Conservation (phyloP, 2,888 invertebrate species). For the Prosapia bicincta region DNA sequence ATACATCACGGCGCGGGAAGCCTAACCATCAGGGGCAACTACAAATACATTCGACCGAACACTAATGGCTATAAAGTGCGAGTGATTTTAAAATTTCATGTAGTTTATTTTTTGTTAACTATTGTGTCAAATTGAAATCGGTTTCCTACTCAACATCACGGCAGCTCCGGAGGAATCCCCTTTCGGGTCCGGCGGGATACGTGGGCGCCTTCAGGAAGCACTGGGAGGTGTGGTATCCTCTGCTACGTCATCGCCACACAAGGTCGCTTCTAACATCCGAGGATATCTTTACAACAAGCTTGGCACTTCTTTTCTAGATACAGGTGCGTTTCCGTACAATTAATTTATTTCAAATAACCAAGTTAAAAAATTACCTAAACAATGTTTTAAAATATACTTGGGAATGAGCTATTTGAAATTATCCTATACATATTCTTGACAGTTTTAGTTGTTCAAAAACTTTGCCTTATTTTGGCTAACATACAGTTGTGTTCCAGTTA, state of each 20-base stretch:
- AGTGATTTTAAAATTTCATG: not conserved
- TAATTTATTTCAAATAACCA: too few relatives aligned
- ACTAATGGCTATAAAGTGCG: not conserved
- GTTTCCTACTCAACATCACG: not conserved
- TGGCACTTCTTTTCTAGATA: constrained; percentile 29
- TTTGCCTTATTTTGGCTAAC: too few relatives aligned
- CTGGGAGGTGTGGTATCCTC: constrained; percentile 31
- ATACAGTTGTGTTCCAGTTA: too few relatives aligned
- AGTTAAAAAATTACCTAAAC: too few relatives aligned
- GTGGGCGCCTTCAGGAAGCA: constrained; percentile 20
- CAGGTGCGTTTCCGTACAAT: too few relatives aligned
- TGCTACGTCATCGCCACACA: constrained; percentile 55
- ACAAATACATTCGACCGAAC: not conserved
- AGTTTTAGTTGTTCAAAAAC: too few relatives aligned
- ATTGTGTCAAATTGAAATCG: not conserved
- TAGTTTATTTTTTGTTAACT: not conserved
- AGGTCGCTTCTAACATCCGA: constrained; percentile 69
- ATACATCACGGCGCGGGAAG: not conserved
- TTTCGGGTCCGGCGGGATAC: constrained; percentile 11
- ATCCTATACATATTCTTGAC: too few relatives aligned
- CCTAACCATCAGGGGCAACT: not conserved
- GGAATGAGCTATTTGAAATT: too few relatives aligned
- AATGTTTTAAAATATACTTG: too few relatives aligned
- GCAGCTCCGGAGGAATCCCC: not conserved
- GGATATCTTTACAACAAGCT: constrained; percentile 57